Percentiles rank a stretch among this genome's conserved stretches.
Conservation (phyloP, 2,113 vertebrate species). For the Regulus satrapa region DNA sequence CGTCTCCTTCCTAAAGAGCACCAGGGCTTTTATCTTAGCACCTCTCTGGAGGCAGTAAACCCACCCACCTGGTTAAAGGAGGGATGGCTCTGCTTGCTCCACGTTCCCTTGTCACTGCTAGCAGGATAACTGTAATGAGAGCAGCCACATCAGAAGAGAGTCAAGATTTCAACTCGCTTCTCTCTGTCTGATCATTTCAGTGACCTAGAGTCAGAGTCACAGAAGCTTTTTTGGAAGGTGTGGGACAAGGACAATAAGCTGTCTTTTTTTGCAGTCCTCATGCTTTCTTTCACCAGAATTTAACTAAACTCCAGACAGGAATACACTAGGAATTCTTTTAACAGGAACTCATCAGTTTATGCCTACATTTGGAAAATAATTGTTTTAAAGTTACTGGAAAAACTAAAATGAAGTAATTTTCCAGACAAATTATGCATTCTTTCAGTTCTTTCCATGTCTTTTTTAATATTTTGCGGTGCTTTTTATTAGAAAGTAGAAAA, state of each 20-base stretch:
- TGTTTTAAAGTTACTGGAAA: not conserved
- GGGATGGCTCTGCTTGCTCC: not conserved
- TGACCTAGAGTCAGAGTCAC: not conserved
- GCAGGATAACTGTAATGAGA: not conserved
- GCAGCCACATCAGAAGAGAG: not conserved
- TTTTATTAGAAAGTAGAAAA: not conserved
- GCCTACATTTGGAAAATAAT: not conserved
- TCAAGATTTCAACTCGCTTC: not conserved
- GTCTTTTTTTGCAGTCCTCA: not conserved
- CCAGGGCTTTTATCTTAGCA: not conserved
- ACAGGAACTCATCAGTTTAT: not conserved
- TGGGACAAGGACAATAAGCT: not conserved
- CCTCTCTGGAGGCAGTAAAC: not conserved
- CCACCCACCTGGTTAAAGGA: not conserved
- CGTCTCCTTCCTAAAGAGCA: not conserved
- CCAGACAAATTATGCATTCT: not conserved
- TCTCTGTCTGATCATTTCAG: not conserved
- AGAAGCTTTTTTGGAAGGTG: rapidly evolving
- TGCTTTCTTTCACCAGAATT: not conserved
- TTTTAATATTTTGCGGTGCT: not conserved
- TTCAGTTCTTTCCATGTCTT: not conserved
- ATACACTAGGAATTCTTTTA: not conserved
- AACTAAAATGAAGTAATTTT: not conserved
- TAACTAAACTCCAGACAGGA: not conserved
- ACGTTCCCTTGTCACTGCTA: not conserved